These are phyloP conservation scores for Actenoides lindsayi DNA, from an alignment of 2,113 vertebrate species.

Conservation along the genomic window DNA sequence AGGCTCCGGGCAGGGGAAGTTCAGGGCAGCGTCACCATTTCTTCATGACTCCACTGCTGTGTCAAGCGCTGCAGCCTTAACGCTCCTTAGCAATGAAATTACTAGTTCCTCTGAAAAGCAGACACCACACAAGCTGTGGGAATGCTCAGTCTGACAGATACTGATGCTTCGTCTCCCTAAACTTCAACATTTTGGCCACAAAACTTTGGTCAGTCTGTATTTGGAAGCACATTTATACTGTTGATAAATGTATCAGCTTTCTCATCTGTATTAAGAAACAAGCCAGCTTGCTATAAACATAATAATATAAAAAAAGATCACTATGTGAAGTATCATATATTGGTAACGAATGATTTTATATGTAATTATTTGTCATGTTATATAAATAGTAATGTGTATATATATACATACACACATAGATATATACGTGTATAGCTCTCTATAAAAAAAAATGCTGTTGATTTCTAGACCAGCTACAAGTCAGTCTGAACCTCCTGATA, in stretches of 20 bases:
- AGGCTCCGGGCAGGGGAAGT: neutral
- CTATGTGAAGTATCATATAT: neutral
- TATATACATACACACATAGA: neutral
- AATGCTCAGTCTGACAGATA: neutral
- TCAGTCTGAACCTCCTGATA: neutral
- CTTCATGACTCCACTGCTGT: neutral
- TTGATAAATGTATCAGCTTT: neutral
- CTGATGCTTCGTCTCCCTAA: no score
- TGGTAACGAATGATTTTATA: no score
- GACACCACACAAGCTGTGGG: neutral
- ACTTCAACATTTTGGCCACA: neutral
- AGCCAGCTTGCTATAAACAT: neutral
- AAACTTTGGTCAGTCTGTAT: neutral
- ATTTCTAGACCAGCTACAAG: neutral
- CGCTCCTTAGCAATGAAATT: neutral
- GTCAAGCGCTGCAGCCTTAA: neutral
- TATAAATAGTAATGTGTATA: neutral
- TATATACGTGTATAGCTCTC: neutral
- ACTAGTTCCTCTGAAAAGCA: neutral
- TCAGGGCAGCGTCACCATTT: neutral
- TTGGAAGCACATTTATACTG: neutral
- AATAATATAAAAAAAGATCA: neutral
- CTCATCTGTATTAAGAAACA: neutral
- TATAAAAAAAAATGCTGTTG: neutral
- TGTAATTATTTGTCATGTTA: no score